Percentiles rank a stretch among this genome's conserved stretches.
Conservation (phyloP, 2,113 vertebrate species). For the Machaerirhynchus nigripectus region DNA sequence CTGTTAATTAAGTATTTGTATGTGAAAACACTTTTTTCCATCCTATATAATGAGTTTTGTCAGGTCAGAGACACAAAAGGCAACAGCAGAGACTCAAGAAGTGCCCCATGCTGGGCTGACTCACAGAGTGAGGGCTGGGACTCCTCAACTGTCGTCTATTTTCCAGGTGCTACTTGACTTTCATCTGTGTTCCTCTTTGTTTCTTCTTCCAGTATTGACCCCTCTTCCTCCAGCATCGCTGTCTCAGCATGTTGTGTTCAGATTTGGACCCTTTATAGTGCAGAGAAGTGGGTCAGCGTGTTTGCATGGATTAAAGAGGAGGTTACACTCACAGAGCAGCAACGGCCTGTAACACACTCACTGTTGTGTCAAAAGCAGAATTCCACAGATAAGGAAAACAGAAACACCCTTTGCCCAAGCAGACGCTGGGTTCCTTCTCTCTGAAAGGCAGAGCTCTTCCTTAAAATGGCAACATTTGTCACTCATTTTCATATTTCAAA, state of each 20-base stretch:
- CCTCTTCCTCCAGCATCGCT: not conserved
- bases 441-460: not conserved
- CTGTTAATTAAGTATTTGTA: not conserved
- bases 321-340: not conserved
- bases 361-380: not conserved
- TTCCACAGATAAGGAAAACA: not conserved
- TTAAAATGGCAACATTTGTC: not conserved
- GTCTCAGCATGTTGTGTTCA: not conserved
- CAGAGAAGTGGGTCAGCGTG: not conserved
- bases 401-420: not conserved
- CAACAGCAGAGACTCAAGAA: not conserved
- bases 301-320: not conserved
- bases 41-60: not conserved
- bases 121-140: fast-evolving
- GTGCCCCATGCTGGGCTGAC: not conserved
- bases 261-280: not conserved
- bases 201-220: not conserved
- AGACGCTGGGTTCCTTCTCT: fast-evolving
- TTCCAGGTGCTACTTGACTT: not conserved
- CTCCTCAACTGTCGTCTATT: fast-evolving
- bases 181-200: not conserved
- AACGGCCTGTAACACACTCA: not conserved
- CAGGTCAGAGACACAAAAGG: not conserved
- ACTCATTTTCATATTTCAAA: not conserved
- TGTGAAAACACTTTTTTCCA: not conserved